phyloP scores from a whole-genome alignment of 2,113 vertebrate species.

The Crotalus viridis region DNA sequence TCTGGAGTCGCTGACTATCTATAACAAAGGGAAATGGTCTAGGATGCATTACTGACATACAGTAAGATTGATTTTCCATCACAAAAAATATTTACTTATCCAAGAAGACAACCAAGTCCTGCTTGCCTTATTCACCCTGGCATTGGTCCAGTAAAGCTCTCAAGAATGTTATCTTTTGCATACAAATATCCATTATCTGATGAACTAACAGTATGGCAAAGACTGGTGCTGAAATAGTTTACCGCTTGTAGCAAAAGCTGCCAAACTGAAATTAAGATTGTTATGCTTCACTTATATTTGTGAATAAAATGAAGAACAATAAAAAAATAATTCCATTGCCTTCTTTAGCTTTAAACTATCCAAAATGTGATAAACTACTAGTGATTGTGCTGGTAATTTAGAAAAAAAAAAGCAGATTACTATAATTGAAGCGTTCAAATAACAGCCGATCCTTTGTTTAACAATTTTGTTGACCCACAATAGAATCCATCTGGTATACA shows the following conservation, averaged over 20 bases:
- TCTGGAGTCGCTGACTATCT: constrained; percentile 89
- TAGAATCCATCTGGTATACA: background rate
- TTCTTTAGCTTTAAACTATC: background rate
- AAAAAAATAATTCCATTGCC: background rate
- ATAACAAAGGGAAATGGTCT: constrained; percentile 24
- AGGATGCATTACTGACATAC: background rate
- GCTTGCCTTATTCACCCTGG: constrained; percentile 3
- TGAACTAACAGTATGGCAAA: background rate
- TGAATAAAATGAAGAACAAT: background rate
- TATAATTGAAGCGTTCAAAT: background rate
- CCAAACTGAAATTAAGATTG: constrained; percentile 12
- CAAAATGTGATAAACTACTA: background rate
- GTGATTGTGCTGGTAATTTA: background rate
- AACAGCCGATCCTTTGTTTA: background rate
- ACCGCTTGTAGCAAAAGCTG: background rate
- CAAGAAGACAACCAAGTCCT: background rate
- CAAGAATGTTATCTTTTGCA: constrained; percentile 12
- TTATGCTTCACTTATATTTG: background rate
- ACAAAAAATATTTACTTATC: background rate
- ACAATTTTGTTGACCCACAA: background rate
- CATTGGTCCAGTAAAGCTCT: constrained; percentile 18
- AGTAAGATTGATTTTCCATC: background rate
- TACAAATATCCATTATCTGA: constrained; percentile 24
- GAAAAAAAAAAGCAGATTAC: background rate
- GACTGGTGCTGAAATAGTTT: constrained; percentile 20